A percentile compares a stretch with the other conserved stretches of the same genome.
Conservation (phyloP, 2,113 vertebrate species). For the Pelecanus crispus region DNA sequence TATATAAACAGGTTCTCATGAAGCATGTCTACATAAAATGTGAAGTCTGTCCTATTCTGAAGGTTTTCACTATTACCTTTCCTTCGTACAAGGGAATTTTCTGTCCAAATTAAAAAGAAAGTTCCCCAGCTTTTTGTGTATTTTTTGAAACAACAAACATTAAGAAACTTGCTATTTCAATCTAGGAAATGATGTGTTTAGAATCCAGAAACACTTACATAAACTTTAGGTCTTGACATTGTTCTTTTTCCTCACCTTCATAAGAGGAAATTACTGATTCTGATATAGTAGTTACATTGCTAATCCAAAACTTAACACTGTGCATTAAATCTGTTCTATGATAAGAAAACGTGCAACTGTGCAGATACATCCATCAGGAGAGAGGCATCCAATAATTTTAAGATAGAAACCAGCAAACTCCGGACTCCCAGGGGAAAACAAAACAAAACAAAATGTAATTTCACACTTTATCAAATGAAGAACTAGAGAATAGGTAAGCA, state of each 20-base stretch:
- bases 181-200: not conserved
- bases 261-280: slow-evolving; percentile 49
- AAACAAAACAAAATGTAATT: not conserved
- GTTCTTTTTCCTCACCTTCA: slow-evolving; percentile 8
- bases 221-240: not conserved
- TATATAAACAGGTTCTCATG: not conserved
- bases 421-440: not conserved
- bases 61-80: not conserved
- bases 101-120: not conserved
- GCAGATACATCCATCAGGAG: not conserved
- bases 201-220: slow-evolving; percentile 18
- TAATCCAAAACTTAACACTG: slow-evolving; percentile 24
- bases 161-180: not conserved
- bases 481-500: not conserved
- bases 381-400: not conserved
- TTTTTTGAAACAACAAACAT: not conserved
- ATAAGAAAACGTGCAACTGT: slow-evolving; percentile 6
- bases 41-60: not conserved
- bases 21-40: not conserved
- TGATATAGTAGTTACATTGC: not conserved
- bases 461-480: not conserved
- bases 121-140: not conserved
- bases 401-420: not conserved
- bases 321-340: slow-evolving; percentile 4
- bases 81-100: not conserved